Base-by-base conservation (phyloP, 2,888 invertebrate species). In the Tethea ocularis region DNA sequence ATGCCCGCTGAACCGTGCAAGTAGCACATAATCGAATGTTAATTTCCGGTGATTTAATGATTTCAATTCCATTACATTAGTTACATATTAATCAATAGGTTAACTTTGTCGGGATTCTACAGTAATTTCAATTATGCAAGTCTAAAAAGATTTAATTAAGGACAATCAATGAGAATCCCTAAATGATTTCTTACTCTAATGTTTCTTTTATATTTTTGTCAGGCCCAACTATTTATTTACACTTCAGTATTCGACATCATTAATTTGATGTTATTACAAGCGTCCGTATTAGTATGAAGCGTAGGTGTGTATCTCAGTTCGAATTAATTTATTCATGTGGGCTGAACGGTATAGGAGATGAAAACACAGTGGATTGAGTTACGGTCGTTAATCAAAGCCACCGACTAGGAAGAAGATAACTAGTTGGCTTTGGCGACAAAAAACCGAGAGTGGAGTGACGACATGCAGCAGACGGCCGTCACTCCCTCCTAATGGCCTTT, bases 321-420 rank as follows among this genome's bases (percentile, higher is more conserved):
- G 75, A 78, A 86, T 84, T 81, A 83, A 87, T 86, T 84, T 78
- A 82, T 77, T 78, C 71, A 74, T 73, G 83, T 82, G 77, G 82
- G 83, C 70, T 64, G 81, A 69, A 72, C 74, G 70, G 75, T 72
- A 74, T 71, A 66, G 67, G 70, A 75, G 74, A 75, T 75, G 73
- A 63, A 77, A 84, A 80, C 54, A 82, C 73, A 74, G 74, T 73
- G 76, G 80, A 84, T 90, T 86, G 73, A 71, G 83, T 88, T 88
- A 84, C 88, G 72, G 72, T 84, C 85, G 83, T 89, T 89, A 89
- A 89, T 90, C 86, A 89, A 86, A 85, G 77, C 72, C 63, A 61
- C 75, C 78, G 77, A 76, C 78, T 66, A 78, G 80, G 80, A 82
- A 80, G 80, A 76, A 72, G 75, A 69, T 76, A 76, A 70, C 75